Percentiles rank a stretch among this genome's conserved stretches.
Conservation (phyloP, 1,140 invertebrate genomes). For the Mactra quadrangularis region DNA sequence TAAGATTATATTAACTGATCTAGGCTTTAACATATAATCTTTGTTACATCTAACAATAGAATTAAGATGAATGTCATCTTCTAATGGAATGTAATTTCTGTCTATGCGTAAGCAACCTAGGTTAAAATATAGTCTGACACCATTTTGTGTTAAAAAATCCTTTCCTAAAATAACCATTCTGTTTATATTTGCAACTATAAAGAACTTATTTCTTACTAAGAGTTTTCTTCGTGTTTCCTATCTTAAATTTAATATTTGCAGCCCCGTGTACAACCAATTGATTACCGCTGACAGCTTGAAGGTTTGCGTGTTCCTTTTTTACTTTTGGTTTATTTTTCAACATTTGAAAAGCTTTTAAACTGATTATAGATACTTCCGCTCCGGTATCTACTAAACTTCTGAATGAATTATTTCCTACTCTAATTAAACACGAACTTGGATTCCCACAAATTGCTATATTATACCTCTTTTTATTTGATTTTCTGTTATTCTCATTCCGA, state of each 20-base stretch:
- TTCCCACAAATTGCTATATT: no score
- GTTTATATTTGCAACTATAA: constrained; percentile 26
- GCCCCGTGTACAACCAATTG: neutral
- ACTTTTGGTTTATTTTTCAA: constrained; percentile 6
- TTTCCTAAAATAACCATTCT: constrained; percentile 37
- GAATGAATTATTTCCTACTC: constrained; percentile 7
- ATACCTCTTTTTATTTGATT: neutral
- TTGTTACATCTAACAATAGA: neutral
- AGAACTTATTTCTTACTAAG: constrained; percentile 32
- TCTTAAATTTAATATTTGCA: neutral
- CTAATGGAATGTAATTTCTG: neutral
- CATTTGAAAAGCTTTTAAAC: neutral
- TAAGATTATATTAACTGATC: neutral
- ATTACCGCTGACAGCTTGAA: constrained; percentile 15
- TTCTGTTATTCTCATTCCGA: no score
- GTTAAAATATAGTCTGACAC: constrained; percentile 20
- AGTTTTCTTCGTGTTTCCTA: neutral
- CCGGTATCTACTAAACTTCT: constrained; percentile 24
- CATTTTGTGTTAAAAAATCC: neutral
- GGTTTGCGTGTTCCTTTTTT: neutral
- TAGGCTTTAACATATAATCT: neutral
- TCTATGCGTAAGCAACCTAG: constrained; percentile 1
- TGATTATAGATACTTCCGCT: constrained; percentile 3
- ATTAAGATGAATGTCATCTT: constrained; percentile 4
- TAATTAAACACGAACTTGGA: no score